Percentiles rank a stretch among this genome's conserved stretches.
These are phyloP conservation scores for Apamea monoglypha DNA, from an alignment of 2,888 invertebrate genomes.

Conservation along the genomic window DNA sequence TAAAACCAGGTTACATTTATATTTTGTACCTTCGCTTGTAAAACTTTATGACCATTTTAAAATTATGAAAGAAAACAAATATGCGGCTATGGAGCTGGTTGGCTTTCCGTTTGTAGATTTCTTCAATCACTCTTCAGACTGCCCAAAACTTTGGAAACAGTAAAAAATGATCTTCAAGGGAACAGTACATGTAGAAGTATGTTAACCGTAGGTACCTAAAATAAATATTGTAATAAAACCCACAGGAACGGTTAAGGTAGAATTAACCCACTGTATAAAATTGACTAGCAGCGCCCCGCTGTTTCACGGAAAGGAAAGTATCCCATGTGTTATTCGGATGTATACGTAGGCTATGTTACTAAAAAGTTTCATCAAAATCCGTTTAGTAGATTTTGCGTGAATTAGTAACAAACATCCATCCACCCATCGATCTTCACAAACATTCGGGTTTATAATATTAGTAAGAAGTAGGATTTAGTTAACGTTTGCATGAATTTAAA, in stretches of 20 bases:
- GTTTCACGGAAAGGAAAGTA: too few relatives aligned
- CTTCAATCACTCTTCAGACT: not conserved
- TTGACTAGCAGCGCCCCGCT: conserved; percentile 5
- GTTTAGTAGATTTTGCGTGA: too few relatives aligned
- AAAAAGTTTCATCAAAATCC: too few relatives aligned
- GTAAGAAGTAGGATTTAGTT: conserved; percentile 33
- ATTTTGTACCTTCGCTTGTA: not conserved
- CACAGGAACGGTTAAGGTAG: not conserved
- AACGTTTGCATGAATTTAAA: conserved; percentile 50
- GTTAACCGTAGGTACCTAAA: not conserved
- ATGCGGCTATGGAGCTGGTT: not conserved
- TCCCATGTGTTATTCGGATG: too few relatives aligned
- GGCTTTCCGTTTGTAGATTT: not conserved
- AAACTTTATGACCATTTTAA: too few relatives aligned
- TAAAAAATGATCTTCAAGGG: not conserved
- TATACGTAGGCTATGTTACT: too few relatives aligned
- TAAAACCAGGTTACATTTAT: not conserved
- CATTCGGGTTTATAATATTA: too few relatives aligned
- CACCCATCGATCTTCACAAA: too few relatives aligned
- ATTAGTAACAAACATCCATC: too few relatives aligned
- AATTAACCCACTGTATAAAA: conserved; percentile 38
- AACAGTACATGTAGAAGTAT: not conserved
- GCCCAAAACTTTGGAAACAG: not conserved
- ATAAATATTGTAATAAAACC: not conserved
- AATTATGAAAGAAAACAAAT: not conserved